phyloP scores from a whole-genome alignment of 2,888 invertebrate species.

The Cephus spinipes region DNA sequence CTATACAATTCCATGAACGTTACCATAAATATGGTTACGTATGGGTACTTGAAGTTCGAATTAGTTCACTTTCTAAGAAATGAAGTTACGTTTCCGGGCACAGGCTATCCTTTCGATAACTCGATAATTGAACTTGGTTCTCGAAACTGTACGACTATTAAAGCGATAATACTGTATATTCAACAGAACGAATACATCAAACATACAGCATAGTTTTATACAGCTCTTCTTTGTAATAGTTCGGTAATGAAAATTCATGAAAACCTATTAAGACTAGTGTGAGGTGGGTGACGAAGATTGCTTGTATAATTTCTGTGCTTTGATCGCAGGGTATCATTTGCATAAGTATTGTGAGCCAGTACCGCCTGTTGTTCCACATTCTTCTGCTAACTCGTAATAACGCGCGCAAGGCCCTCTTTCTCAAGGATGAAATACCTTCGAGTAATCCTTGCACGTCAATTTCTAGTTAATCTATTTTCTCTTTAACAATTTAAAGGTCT shows the following conservation, averaged over 20 bases:
- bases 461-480: background rate
- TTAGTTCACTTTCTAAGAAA: too few species aligned
- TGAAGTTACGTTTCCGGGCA: too few species aligned
- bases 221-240: background rate
- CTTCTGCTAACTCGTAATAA: slow-evolving; percentile 35
- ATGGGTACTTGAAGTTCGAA: too few species aligned
- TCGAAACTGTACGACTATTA: too few species aligned
- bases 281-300: background rate
- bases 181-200: background rate
- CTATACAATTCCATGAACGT: too few species aligned
- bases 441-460: background rate
- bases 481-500: background rate
- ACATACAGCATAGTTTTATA: background rate
- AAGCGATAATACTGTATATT: too few species aligned
- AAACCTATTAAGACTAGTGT: slow-evolving; percentile 3
- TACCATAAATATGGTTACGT: too few species aligned
- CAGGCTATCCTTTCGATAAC: too few species aligned
- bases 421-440: slow-evolving; percentile 53
- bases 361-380: slow-evolving; percentile 51
- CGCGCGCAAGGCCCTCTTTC: slow-evolving; percentile 49
- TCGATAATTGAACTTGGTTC: too few species aligned
- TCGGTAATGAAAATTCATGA: slow-evolving; percentile 4
- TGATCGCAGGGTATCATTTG: slow-evolving; percentile 44
- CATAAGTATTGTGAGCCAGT: slow-evolving; percentile 36
- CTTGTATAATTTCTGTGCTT: background rate